A percentile compares a stretch with the other conserved stretches of the same genome.
Conservation (phyloP, 2,113 vertebrate genomes). For the Neotragus moschatus region DNA sequence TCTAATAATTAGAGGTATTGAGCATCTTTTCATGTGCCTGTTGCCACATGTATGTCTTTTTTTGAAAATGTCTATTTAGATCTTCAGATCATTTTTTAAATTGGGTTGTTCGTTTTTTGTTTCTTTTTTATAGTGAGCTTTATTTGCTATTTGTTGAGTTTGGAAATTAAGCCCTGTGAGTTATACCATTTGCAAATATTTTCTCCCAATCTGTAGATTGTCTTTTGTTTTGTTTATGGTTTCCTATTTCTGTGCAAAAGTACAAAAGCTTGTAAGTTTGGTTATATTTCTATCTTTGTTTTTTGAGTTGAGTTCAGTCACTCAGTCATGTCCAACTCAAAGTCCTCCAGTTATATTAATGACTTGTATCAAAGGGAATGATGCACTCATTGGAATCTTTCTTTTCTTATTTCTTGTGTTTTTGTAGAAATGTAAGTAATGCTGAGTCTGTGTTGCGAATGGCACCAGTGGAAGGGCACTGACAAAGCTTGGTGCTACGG, state of each 20-base stretch:
- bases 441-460: not conserved
- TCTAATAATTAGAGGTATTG: not conserved
- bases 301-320: not conserved
- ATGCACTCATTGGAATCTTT: not conserved
- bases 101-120: not conserved
- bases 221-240: not conserved
- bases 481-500: not conserved
- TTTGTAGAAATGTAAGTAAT: not conserved
- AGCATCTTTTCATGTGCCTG: not conserved
- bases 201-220: not conserved
- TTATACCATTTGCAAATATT: not conserved
- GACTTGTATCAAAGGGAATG: not conserved
- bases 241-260: not conserved
- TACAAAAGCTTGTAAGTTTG: not conserved
- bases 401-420: not conserved
- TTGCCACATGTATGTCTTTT: not conserved
- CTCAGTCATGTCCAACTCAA: not conserved
- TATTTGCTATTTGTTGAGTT: not conserved
- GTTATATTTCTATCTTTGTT: not conserved
- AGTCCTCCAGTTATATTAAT: not conserved
- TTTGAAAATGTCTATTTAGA: not conserved
- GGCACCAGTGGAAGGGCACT: not conserved
- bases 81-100: not conserved
- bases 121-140: not conserved
- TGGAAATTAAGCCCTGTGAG: not conserved